These are phyloP conservation scores for Columbina picui DNA, from an alignment of 2,113 vertebrate genomes.

Conservation along the genomic window DNA sequence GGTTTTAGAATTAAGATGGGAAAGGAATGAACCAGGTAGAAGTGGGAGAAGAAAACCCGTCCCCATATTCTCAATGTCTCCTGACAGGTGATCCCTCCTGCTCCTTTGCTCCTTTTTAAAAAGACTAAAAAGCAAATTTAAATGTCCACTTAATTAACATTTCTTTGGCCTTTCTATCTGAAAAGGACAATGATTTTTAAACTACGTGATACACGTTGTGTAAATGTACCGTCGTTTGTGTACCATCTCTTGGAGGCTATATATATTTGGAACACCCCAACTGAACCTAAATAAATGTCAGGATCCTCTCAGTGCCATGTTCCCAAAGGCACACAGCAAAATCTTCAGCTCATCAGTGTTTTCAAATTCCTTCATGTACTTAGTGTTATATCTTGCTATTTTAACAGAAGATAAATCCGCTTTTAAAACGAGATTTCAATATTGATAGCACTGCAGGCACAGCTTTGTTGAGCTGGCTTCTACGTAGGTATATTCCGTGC, in stretches of 20 bases:
- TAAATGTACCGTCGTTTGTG: background rate
- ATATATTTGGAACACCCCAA: background rate
- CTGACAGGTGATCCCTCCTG: background rate
- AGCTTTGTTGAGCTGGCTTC: background rate
- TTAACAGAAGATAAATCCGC: background rate
- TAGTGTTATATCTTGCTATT: background rate
- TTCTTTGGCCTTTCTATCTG: background rate
- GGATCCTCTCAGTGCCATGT: background rate
- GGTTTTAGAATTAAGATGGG: background rate
- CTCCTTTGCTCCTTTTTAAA: background rate
- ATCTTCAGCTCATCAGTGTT: background rate
- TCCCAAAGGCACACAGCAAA: background rate
- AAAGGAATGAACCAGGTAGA: background rate
- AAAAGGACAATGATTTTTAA: background rate
- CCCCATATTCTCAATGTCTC: background rate
- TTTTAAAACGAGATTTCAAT: background rate
- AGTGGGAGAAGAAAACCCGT: background rate
- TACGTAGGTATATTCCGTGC: background rate
- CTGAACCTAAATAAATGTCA: background rate
- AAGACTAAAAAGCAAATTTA: background rate
- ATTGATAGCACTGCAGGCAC: background rate
- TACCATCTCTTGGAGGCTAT: background rate
- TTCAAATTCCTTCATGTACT: background rate
- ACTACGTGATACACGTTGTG: background rate
- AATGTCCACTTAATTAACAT: background rate